These are phyloP conservation scores for Limnephilus rhombicus DNA, from an alignment of 2,888 invertebrate species.

Conservation along the genomic window DNA sequence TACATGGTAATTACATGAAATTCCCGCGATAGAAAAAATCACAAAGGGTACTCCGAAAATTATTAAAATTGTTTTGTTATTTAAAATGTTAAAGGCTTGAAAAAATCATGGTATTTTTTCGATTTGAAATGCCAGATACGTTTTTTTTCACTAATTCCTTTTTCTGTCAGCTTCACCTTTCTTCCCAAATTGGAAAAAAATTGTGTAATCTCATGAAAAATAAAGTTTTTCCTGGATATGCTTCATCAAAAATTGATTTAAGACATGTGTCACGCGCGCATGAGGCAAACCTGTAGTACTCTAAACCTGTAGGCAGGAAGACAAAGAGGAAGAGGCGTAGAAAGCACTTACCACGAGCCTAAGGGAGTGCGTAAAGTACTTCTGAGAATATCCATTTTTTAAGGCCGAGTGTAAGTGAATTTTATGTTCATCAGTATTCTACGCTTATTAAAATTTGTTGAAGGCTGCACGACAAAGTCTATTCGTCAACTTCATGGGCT, in stretches of 20 bases:
- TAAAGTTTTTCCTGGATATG: background rate
- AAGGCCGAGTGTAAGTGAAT: background rate
- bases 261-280: background rate
- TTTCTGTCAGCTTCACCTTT: too few species aligned
- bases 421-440: background rate
- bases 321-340: background rate
- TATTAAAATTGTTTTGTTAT: too few species aligned
- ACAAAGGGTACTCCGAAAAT: too few species aligned
- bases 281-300: background rate
- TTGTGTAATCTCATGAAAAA: background rate
- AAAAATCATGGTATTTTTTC: too few species aligned
- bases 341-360: background rate
- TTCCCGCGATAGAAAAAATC: too few species aligned
- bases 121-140: too few species aligned
- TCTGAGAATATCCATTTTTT: background rate
- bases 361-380: background rate
- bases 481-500: too few species aligned
- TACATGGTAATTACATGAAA: too few species aligned
- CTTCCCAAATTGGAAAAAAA: too few species aligned
- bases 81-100: too few species aligned
- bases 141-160: too few species aligned
- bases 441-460: background rate
- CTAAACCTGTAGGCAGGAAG: background rate
- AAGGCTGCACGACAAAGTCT: too few species aligned
- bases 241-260: background rate